These are phyloP conservation scores for Archips crataeganus DNA, from an alignment of 2,888 invertebrate genomes.

Conservation along the genomic window DNA sequence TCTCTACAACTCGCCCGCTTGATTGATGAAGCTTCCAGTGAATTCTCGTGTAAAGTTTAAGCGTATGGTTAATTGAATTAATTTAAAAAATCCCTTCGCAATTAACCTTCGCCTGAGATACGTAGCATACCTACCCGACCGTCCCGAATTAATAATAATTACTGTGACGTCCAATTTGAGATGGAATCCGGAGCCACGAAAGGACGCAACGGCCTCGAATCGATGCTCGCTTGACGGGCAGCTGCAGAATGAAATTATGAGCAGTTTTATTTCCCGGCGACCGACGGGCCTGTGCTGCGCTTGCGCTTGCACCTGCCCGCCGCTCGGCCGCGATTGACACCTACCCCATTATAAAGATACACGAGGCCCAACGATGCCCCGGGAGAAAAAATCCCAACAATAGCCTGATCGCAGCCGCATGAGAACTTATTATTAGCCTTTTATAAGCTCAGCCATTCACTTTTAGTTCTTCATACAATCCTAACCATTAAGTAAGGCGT, in stretches of 20 bases:
- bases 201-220: conserved; percentile 70
- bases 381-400: conserved; percentile 75
- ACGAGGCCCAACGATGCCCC: conserved; percentile 63
- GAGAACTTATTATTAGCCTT: conserved; percentile 84
- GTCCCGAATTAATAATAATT: conserved; percentile 46
- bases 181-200: conserved; percentile 75
- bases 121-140: conserved; percentile 31
- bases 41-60: conserved; percentile 14
- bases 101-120: conserved; percentile 35
- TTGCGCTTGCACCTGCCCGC: conserved; percentile 72
- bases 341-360: conserved; percentile 76
- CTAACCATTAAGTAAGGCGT: conserved; percentile 82
- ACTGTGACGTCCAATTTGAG: conserved; percentile 67
- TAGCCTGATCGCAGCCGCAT: conserved; percentile 78
- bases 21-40: conserved; percentile 11
- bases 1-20: conserved; percentile 2
- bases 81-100: conserved; percentile 31
- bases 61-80: conserved; percentile 35
- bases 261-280: conserved; percentile 76
- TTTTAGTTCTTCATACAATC: conserved; percentile 84
- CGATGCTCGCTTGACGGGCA: conserved; percentile 80
- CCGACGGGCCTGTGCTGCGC: conserved; percentile 49
- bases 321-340: conserved; percentile 78
- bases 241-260: conserved; percentile 84
- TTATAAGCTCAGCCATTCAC: conserved; percentile 78